phyloP scores from a whole-genome alignment of 2,888 invertebrate genomes.

The Oasisia sp. region DNA sequence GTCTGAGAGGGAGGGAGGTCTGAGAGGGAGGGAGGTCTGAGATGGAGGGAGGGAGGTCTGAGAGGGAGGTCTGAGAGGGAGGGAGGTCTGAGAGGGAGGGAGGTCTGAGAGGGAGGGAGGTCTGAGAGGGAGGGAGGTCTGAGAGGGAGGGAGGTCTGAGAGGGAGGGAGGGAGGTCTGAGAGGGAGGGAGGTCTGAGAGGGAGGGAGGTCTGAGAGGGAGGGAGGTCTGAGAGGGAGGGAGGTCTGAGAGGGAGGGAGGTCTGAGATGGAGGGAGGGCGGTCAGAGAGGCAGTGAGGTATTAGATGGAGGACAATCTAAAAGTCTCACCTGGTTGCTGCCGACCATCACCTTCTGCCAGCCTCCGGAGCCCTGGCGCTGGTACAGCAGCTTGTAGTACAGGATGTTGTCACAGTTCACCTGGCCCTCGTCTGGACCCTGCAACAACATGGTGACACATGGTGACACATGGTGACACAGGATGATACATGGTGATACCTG shows the following conservation, averaged over 20 bases:
- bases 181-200: too few species aligned
- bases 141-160: background rate
- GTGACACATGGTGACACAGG: background rate
- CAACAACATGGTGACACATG: background rate
- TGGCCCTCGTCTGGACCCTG: conserved; percentile 32
- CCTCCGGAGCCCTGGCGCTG: conserved; percentile 14
- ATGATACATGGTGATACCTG: too few species aligned
- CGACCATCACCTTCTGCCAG: background rate
- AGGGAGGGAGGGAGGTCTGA: too few species aligned
- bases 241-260: too few species aligned
- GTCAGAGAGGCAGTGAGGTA: background rate
- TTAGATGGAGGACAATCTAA: background rate
- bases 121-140: background rate
- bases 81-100: too few species aligned
- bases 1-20: background rate
- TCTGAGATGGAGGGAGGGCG: background rate
- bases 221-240: too few species aligned
- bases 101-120: too few species aligned
- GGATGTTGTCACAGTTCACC: conserved; percentile 39
- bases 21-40: background rate
- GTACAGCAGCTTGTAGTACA: conserved; percentile 37
- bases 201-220: too few species aligned
- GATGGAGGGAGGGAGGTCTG: too few species aligned
- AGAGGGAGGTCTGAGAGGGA: too few species aligned
- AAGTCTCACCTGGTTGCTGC: conserved; percentile 26